Evolutionary conservation across 2,797 vertebrate genomes (phyloP).

Genomic region (Gambusia yucatana): DNA sequence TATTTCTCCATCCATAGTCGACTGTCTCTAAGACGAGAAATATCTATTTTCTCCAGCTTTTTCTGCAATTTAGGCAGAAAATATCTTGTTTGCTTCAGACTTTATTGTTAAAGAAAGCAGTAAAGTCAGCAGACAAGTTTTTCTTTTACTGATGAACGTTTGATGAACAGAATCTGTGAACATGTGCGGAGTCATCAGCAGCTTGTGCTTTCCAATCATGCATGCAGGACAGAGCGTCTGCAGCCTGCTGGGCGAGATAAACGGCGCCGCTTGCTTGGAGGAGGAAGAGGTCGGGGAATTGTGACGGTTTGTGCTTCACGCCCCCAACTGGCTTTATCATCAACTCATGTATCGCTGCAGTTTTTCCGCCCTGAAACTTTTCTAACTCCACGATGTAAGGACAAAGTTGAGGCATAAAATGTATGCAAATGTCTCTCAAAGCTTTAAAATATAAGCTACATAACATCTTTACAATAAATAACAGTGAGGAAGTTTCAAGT

Average conservation of each 20-base stretch:
- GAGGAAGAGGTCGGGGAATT: not conserved
- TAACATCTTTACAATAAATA: not conserved
- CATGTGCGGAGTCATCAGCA: not conserved
- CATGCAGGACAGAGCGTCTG: slow-evolving; percentile 30
- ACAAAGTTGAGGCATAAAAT: not conserved
- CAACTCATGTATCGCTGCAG: not conserved
- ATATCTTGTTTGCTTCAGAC: not conserved
- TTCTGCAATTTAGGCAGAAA: not conserved
- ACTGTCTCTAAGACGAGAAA: not conserved
- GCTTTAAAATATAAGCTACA: not conserved
- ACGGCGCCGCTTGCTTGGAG: not conserved
- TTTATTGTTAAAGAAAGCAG: slow-evolving; percentile 20
- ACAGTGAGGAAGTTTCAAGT: not conserved
- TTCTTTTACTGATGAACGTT: slow-evolving; percentile 6
- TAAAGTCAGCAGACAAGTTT: slow-evolving; percentile 8
- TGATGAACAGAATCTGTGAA: slow-evolving; percentile 19
- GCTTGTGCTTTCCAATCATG: slow-evolving; percentile 4
- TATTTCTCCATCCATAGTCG: not conserved
- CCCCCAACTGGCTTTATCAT: slow-evolving; percentile 1
- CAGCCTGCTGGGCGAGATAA: slow-evolving; percentile 31
- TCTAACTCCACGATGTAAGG: not conserved
- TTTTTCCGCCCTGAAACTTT: not conserved
- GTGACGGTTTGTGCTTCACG: not conserved
- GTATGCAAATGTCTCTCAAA: not conserved
- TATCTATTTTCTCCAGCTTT: not conserved